Percentiles rank a stretch among this genome's conserved stretches.
Conservation (phyloP, 2,797 vertebrate species). For the Meriones psammophilus region DNA sequence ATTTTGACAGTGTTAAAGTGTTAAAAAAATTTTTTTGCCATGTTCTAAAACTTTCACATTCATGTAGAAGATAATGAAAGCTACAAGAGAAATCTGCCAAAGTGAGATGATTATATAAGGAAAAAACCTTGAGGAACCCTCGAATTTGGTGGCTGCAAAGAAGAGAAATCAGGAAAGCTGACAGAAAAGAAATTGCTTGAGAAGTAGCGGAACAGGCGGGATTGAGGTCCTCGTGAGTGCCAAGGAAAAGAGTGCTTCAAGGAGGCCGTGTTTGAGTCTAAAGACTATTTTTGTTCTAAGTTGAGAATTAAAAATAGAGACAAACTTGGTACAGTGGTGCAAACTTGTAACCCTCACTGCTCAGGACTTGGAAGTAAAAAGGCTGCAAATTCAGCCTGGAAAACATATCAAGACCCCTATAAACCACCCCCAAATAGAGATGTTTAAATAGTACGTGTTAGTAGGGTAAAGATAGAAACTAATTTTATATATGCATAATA, state of each 20-base stretch:
- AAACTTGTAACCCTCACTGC: background rate
- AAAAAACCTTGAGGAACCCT: background rate
- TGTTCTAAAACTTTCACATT: background rate
- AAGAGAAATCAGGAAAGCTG: background rate
- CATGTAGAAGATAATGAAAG: background rate
- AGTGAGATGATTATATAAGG: constrained; percentile 8
- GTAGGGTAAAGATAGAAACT: constrained; percentile 6
- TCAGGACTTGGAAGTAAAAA: background rate
- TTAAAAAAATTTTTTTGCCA: background rate
- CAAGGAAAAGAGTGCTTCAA: background rate
- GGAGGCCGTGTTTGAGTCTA: background rate
- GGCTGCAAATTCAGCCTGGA: too few species aligned
- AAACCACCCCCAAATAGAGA: background rate
- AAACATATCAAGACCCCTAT: background rate
- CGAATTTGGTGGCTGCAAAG: background rate
- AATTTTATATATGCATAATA: background rate
- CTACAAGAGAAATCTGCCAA: background rate
- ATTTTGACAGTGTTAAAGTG: constrained; percentile 16
- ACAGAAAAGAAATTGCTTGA: background rate
- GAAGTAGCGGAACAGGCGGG: background rate
- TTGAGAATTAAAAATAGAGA: constrained; percentile 51
- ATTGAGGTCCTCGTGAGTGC: background rate
- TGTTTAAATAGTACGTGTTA: background rate
- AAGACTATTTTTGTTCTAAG: constrained; percentile 55
- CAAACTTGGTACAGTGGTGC: background rate